Conservation (phyloP, 2,888 invertebrate genomes). For the Hedychridium roseum region DNA sequence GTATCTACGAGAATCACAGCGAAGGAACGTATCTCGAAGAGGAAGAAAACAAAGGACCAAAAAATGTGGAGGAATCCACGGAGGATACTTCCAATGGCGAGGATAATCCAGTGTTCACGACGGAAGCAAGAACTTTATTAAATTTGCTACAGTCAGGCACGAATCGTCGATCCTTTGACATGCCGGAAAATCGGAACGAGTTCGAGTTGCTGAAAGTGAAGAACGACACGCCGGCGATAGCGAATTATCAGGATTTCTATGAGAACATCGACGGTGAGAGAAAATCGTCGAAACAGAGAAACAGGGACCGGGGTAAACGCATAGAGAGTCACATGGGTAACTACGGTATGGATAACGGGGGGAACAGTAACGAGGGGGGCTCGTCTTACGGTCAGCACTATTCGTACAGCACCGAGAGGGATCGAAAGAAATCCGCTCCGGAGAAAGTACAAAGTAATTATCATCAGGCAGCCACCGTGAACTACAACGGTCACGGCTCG, state of each 20-base stretch:
- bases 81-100: constrained; percentile 19
- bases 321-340: constrained; percentile 39
- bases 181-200: constrained; percentile 44
- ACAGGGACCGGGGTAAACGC: constrained; percentile 33
- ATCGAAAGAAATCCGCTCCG: constrained; percentile 26
- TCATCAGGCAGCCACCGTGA: constrained; percentile 30
- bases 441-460: constrained; percentile 43
- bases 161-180: constrained; percentile 51
- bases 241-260: constrained; percentile 55
- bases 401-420: constrained; percentile 18
- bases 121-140: constrained; percentile 49
- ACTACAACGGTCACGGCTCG: constrained; percentile 28
- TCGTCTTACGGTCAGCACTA: constrained; percentile 26
- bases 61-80: not conserved
- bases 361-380: constrained; percentile 8
- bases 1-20: not conserved
- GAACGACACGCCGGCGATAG: constrained; percentile 55
- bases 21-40: too few species aligned
- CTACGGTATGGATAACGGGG: constrained; percentile 22
- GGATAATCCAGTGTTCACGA: constrained; percentile 46
- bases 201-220: constrained; percentile 58
- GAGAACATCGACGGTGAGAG: constrained; percentile 32
- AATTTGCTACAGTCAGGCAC: constrained; percentile 38
- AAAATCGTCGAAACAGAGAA: constrained; percentile 17
- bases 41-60: not conserved